Conservation (phyloP, 2,888 invertebrate genomes). For the Odontocolon sp. region DNA sequence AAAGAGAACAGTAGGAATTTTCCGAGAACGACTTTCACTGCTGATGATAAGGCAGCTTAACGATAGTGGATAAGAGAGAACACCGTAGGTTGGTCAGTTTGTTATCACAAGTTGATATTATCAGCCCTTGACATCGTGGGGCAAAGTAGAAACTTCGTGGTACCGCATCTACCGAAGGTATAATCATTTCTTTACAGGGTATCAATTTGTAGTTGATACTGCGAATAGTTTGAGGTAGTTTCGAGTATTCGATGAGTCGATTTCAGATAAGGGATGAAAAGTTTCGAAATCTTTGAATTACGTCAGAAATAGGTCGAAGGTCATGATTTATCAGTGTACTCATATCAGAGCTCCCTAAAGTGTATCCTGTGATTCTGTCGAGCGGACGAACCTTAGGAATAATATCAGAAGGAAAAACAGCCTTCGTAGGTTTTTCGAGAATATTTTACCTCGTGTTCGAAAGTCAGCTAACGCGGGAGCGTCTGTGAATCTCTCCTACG, state of each 20-base stretch:
- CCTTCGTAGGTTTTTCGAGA: neutral
- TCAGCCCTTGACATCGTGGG: too few species aligned
- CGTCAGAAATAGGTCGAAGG: neutral
- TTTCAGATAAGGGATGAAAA: neutral
- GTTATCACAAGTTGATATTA: too few species aligned
- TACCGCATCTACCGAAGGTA: too few species aligned
- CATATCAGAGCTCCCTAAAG: neutral
- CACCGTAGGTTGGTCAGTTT: neutral
- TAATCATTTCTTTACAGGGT: too few species aligned
- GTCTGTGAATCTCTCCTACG: constrained; percentile 43
- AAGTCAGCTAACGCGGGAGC: neutral
- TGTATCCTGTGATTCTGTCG: too few species aligned
- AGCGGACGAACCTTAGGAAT: neutral
- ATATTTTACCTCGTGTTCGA: constrained; percentile 5
- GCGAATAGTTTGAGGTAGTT: neutral
- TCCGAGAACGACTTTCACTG: neutral
- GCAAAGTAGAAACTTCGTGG: too few species aligned
- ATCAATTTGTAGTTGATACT: neutral
- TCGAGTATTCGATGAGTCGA: neutral
- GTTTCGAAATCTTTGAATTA: neutral
- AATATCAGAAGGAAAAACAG: neutral
- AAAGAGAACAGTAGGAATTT: constrained; percentile 1
- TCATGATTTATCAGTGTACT: neutral
- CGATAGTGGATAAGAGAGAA: neutral
- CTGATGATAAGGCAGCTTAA: constrained; percentile 5